Evolutionary conservation across 2,797 vertebrate species (phyloP), one percentile per base, ranked within the genome.

Genomic region (Lacerta viridis): DNA sequence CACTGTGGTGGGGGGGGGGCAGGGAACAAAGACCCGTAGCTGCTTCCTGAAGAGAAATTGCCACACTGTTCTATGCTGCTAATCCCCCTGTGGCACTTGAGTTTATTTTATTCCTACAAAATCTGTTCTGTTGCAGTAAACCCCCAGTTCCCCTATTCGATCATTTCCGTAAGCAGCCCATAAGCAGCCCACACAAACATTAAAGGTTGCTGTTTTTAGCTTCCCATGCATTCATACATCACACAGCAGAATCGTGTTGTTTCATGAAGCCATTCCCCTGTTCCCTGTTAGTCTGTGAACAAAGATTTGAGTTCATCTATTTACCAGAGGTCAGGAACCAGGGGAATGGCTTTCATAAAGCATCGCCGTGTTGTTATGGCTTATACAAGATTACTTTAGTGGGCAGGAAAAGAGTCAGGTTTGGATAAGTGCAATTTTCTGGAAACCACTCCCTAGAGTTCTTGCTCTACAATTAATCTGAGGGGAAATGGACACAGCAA

Each of bases 261-360:
- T 75, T 61, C 27, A 18, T 23, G 25, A 83, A 77, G 25, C 7
- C 33, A 7, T 74, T 61, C 66, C 33, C 25, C 46, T 75, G 4
- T 85, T 17, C 50, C 39, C 25, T 71, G 33, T 11, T 84, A 69
- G 41, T 64, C 50, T 80, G 66, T 41, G 55, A 85, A 75, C 76
- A 89, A 84, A 85, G 23, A 5, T 15, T 86, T 80, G 78, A 66
- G 55, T 80, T 80, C 23, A 89, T 80, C 68, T 66, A 50, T 64
- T 80, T 79, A 72, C 2, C 13, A 36, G 59, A 61, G 78, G 17
- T 23, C 66, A 59, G 50, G 50, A 87, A 55, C 15, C 46, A 33
- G 59, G 55, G 69, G 55, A 29, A 50, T 75, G 41, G 41, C n/a
- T 85, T 89, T 89, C 69, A 85, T 80, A 46, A 74, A 74, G 29